Conservation (phyloP, 2,113 vertebrate genomes). For the Deroptyus accipitrinus region DNA sequence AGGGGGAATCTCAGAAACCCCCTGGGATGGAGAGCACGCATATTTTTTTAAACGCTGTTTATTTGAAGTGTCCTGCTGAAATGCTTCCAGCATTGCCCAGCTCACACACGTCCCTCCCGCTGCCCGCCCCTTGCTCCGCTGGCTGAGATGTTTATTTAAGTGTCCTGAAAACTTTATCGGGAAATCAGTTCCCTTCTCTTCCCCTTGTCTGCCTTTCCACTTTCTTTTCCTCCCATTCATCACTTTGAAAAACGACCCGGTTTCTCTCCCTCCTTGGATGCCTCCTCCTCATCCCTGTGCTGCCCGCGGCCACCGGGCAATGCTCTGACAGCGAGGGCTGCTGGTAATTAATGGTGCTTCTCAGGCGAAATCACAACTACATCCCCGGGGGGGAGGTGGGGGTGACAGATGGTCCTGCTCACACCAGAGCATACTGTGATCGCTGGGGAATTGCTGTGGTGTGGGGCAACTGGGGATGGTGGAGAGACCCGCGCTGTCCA, state of each 20-base stretch:
- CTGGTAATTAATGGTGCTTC: conserved; percentile 32
- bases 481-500: not conserved
- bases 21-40: not conserved
- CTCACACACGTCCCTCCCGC: not conserved
- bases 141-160: conserved; percentile 57
- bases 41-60: not conserved
- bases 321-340: not conserved
- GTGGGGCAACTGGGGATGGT: not conserved
- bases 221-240: conserved; percentile 69
- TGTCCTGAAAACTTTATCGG: conserved; percentile 60
- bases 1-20: not conserved
- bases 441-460: fast-evolving
- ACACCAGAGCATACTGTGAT: not conserved
- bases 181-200: conserved; percentile 51
- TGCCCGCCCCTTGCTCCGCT: fast-evolving
- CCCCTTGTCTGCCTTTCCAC: conserved; percentile 50
- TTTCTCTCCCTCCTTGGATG: not conserved
- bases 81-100: not conserved
- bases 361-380: not conserved
- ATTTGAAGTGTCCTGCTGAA: conserved; percentile 36
- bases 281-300: not conserved
- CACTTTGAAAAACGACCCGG: conserved; percentile 54
- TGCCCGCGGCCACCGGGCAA: not conserved
- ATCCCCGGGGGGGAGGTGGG: not conserved
- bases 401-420: conserved; percentile 29